These are phyloP conservation scores for Tillus elongatus DNA, from an alignment of 2,888 invertebrate genomes.

Conservation along the genomic window DNA sequence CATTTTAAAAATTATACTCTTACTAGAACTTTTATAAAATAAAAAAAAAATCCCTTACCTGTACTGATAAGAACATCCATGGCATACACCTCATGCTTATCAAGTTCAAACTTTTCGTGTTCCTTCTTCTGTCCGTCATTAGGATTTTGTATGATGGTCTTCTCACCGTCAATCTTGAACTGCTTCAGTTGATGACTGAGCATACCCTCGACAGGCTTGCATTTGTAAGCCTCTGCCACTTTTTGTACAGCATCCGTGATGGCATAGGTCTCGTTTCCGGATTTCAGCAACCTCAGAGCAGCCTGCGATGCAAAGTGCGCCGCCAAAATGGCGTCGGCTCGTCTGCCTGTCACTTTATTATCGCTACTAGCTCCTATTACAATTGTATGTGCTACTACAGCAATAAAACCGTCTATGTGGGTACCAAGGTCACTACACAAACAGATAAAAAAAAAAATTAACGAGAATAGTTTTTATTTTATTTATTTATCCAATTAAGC, in stretches of 20 bases:
- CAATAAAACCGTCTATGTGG: constrained; percentile 97
- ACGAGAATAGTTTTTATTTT: too few species aligned
- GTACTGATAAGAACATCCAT: constrained; percentile 96
- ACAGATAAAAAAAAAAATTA: too few species aligned
- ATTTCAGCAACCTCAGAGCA: constrained; percentile 83
- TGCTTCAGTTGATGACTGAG: constrained; percentile 92
- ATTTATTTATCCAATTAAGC: too few species aligned
- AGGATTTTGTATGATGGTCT: constrained; percentile 95
- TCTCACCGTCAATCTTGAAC: constrained; percentile 95
- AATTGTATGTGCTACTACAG: constrained; percentile 94
- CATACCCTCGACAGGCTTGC: constrained; percentile 96
- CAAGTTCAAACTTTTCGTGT: constrained; percentile 92
- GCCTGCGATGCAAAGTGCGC: constrained; percentile 95
- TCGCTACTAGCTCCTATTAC: constrained; percentile 72
- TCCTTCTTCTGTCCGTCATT: constrained; percentile 94
- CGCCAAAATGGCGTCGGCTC: constrained; percentile 91
- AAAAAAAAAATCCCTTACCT: too few species aligned
- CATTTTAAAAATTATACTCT: too few species aligned
- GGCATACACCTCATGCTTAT: constrained; percentile 95
- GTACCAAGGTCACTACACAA: constrained; percentile 87
- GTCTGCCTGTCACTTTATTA: constrained; percentile 71
- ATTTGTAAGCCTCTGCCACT: constrained; percentile 84
- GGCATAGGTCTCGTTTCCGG: constrained; percentile 82
- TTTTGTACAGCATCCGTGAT: constrained; percentile 90
- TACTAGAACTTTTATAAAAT: too few species aligned